Evolutionary conservation across 1,140 invertebrate genomes (phyloP).

Genomic region (Cyclina sinensis): DNA sequence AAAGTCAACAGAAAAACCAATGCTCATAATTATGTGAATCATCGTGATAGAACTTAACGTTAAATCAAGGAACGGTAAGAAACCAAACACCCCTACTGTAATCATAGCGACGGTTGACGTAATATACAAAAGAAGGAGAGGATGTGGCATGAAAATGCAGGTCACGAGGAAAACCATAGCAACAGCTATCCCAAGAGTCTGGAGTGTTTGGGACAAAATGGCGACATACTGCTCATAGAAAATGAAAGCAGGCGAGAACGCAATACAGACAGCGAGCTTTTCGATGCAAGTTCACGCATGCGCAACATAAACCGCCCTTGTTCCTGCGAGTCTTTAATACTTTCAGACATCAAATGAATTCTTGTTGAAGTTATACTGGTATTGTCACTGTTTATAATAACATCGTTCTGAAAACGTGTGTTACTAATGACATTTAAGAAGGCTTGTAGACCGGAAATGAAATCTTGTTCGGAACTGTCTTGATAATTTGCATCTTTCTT

Average conservation of each 20-base stretch:
- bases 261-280: slow-evolving; percentile 72
- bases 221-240: slow-evolving; percentile 93
- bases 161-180: slow-evolving; percentile 98
- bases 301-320: slow-evolving; percentile 79
- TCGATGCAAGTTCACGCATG: slow-evolving; percentile 74
- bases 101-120: slow-evolving; percentile 99
- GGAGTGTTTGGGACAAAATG: slow-evolving; percentile 96
- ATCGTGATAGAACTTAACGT: slow-evolving; percentile 99
- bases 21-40: slow-evolving; percentile 99
- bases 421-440: slow-evolving; percentile 86
- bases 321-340: slow-evolving; percentile 70
- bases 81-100: slow-evolving; percentile 97
- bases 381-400: slow-evolving; percentile 93
- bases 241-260: slow-evolving; percentile 79
- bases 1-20: slow-evolving; percentile 99
- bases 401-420: slow-evolving; percentile 90
- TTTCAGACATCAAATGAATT: slow-evolving; percentile 73
- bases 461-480: slow-evolving; percentile 88
- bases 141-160: slow-evolving; percentile 97
- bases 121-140: slow-evolving; percentile 97
- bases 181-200: slow-evolving; percentile 96
- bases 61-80: slow-evolving; percentile 98
- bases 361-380: slow-evolving; percentile 91
- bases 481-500: slow-evolving; percentile 89
- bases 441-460: slow-evolving; percentile 92